Evolutionary conservation across 1,140 invertebrate genomes (phyloP).

Genomic region (Cheumatopsyche charites): DNA sequence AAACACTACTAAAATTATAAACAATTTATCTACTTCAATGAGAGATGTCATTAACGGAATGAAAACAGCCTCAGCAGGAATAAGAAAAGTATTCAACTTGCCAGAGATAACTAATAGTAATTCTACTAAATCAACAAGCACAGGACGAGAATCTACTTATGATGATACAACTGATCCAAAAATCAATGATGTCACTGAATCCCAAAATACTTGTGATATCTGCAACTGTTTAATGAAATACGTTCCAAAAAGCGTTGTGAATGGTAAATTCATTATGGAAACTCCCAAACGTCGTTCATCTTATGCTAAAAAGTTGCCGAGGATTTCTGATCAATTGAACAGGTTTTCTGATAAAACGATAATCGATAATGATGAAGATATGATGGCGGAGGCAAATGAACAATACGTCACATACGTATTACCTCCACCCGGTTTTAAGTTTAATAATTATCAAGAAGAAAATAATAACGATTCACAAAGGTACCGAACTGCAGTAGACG

Average conservation of each 20-base stretch:
- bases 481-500: conserved; percentile 2
- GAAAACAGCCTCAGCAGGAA: no score
- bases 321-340: not conserved
- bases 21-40: no score
- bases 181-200: not conserved
- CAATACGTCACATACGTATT: not conserved
- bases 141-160: not conserved
- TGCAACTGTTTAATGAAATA: conserved; percentile 44
- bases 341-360: conserved; percentile 5
- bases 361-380: not conserved
- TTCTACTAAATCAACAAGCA: no score
- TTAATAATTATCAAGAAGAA: not conserved
- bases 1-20: no score
- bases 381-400: not conserved
- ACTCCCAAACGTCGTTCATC: not conserved
- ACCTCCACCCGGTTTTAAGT: not conserved
- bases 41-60: no score
- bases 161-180: not conserved
- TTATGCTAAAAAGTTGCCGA: not conserved
- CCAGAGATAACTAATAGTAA: no score
- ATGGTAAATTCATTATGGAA: conserved; percentile 30
- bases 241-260: conserved; percentile 27
- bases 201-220: conserved; percentile 35
- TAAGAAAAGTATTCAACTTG: no score
- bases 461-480: not conserved